Percentiles rank a stretch among this genome's conserved stretches.
Evolutionary conservation across 2,888 invertebrate species (phyloP).

Genomic region (Sinhomidia bicolor): DNA sequence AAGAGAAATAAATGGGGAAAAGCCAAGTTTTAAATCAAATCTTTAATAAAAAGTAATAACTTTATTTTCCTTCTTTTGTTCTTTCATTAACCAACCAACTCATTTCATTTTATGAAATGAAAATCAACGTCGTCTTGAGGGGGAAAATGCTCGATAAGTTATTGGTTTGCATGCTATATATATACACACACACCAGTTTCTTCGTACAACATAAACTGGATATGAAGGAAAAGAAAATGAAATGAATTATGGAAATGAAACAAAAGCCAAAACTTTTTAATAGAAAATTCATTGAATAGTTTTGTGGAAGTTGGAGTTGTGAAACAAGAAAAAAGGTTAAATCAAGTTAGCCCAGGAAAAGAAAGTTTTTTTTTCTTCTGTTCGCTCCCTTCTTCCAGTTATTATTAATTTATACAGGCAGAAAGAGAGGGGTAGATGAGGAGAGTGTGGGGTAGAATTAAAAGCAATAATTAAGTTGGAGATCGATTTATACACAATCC

Average conservation of each 20-base stretch:
- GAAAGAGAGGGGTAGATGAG: neutral
- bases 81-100: neutral
- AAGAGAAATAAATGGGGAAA: neutral
- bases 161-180: too few relatives aligned
- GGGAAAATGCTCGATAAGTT: neutral
- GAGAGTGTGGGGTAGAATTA: neutral
- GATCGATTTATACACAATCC: slow-evolving; percentile 60
- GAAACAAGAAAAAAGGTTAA: neutral
- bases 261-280: neutral
- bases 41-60: neutral
- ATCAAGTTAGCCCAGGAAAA: neutral
- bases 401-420: neutral
- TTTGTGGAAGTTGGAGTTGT: neutral
- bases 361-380: slow-evolving; percentile 25
- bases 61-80: neutral
- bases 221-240: too few relatives aligned
- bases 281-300: slow-evolving; percentile 13
- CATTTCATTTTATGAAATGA: neutral
- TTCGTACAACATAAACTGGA: too few relatives aligned
- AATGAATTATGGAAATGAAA: slow-evolving; percentile 3
- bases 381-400: neutral
- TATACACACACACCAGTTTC: too few relatives aligned
- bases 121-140: neutral
- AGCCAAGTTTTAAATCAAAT: neutral
- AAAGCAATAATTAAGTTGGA: slow-evolving; percentile 3